Evolutionary conservation across 2,888 invertebrate genomes (phyloP).

Genomic region (Diploptera punctata): DNA sequence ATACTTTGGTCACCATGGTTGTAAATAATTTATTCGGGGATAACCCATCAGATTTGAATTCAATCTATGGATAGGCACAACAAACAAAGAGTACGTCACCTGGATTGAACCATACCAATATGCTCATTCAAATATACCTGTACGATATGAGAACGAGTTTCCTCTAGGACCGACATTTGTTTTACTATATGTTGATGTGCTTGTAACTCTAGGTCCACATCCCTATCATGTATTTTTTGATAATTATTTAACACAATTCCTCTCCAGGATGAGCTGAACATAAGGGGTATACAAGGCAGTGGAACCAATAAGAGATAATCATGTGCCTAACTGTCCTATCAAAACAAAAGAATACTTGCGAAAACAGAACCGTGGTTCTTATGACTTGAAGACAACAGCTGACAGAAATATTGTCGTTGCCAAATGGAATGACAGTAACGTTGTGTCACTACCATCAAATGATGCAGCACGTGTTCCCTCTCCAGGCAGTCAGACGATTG

Average conservation of each 20-base stretch:
- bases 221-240: neutral
- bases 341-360: neutral
- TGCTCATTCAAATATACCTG: too few relatives aligned
- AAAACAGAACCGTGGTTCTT: too few relatives aligned
- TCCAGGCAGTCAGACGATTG: neutral
- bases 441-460: constrained; percentile 12
- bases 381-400: neutral
- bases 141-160: neutral
- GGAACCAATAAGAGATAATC: constrained; percentile 4
- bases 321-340: neutral
- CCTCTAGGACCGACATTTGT: neutral
- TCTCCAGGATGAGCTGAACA: neutral
- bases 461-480: neutral
- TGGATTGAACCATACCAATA: neutral
- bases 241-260: neutral
- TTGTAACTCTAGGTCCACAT: too few relatives aligned
- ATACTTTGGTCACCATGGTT: neutral
- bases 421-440: constrained; percentile 24
- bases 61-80: neutral
- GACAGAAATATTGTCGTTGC: neutral
- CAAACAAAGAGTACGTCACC: neutral
- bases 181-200: neutral
- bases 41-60: neutral
- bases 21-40: neutral
- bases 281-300: too few relatives aligned